Evolutionary conservation across 2,888 invertebrate genomes (phyloP).

Genomic region (Stenolophus ochropezus): DNA sequence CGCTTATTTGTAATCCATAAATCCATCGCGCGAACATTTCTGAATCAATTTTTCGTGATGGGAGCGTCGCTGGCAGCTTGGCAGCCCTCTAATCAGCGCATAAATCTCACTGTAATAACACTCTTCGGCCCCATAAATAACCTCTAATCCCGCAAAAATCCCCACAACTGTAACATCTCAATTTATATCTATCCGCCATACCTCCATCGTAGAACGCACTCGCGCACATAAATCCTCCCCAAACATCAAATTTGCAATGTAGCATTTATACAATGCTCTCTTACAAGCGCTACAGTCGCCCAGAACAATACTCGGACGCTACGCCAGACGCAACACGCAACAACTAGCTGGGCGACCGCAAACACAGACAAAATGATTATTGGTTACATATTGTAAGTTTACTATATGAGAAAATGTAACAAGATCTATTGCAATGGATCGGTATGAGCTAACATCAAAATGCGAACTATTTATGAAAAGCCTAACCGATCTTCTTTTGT

Average conservation of each 20-base stretch:
- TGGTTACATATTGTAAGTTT: conserved; percentile 69
- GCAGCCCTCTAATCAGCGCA: conserved; percentile 38
- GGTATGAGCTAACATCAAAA: conserved; percentile 13
- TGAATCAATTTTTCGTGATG: conserved; percentile 31
- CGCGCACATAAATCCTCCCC: conserved; percentile 68
- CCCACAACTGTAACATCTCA: conserved; percentile 68
- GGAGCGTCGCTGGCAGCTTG: conserved; percentile 7
- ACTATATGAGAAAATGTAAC: conserved; percentile 68
- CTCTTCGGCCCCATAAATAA: conserved; percentile 49
- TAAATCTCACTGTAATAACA: conserved; percentile 52
- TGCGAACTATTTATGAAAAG: background rate
- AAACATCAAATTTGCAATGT: conserved; percentile 69
- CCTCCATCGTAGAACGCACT: conserved; percentile 68
- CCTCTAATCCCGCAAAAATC: conserved; percentile 57
- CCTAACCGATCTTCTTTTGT: background rate
- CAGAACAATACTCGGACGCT: conserved; percentile 29
- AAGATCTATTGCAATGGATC: conserved; percentile 61
- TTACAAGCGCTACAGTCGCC: conserved; percentile 64
- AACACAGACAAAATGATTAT: conserved; percentile 71
- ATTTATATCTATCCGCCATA: conserved; percentile 67
- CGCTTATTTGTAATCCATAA: background rate
- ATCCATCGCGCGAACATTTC: background rate
- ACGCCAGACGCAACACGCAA: no score
- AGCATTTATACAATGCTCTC: conserved; percentile 66
- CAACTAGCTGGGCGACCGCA: conserved; percentile 63